These are phyloP conservation scores for Pseudomyrmex dendroicus DNA, from an alignment of 1,140 invertebrate species.

Conservation along the genomic window DNA sequence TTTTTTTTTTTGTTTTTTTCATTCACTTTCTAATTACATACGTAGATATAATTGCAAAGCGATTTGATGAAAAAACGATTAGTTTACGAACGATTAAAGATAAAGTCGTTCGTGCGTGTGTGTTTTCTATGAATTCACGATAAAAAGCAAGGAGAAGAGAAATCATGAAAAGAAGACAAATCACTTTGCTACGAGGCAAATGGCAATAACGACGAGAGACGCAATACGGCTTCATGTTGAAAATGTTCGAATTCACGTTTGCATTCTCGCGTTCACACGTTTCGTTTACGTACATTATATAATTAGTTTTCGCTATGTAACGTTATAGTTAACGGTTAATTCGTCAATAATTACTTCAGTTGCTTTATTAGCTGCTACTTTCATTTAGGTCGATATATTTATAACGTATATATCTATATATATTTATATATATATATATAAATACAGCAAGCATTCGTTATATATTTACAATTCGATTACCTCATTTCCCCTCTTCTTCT, in stretches of 20 bases:
- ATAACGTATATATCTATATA: slow-evolving; percentile 73
- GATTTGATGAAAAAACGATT: slow-evolving; percentile 10
- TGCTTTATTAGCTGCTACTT: slow-evolving; percentile 58
- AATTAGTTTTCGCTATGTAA: slow-evolving; percentile 55
- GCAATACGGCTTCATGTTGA: not conserved
- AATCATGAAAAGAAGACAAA: slow-evolving; percentile 12
- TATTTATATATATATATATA: slow-evolving; percentile 78
- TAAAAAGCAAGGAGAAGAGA: slow-evolving; percentile 3
- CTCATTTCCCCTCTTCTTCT: slow-evolving; percentile 3
- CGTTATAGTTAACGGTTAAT: slow-evolving; percentile 65
- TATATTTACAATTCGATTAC: slow-evolving; percentile 80
- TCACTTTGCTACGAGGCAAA: slow-evolving; percentile 39
- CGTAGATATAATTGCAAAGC: slow-evolving; percentile 45
- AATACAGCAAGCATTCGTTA: slow-evolving; percentile 82
- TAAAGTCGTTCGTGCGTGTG: slow-evolving; percentile 1
- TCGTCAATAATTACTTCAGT: slow-evolving; percentile 66
- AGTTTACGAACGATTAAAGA: no score
- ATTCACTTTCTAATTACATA: slow-evolving; percentile 19
- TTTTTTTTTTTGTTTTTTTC: slow-evolving; percentile 13
- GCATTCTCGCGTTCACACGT: not conserved
- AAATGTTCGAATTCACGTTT: not conserved
- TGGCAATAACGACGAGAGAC: slow-evolving; percentile 53
- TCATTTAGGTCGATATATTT: slow-evolving; percentile 68
- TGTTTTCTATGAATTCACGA: not conserved
- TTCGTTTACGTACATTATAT: slow-evolving; percentile 43